Evolutionary conservation across 2,888 invertebrate genomes (phyloP).

Genomic region (Ferrisia virgata): DNA sequence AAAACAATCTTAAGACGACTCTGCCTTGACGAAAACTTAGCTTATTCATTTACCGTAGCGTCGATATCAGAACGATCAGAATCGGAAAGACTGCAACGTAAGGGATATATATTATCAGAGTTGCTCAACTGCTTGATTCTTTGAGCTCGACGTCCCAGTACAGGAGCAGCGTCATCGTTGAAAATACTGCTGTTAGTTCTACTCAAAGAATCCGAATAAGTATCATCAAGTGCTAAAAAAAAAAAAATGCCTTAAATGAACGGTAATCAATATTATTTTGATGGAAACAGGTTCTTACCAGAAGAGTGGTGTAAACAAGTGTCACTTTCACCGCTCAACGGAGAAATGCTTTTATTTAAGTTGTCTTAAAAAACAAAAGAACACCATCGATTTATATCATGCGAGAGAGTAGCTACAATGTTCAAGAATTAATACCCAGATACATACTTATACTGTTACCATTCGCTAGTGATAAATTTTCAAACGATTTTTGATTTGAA

Average conservation of each 20-base stretch:
- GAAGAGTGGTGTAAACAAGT: background rate
- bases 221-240: background rate
- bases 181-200: conserved; percentile 60
- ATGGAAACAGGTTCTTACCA: too few relatives aligned
- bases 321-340: background rate
- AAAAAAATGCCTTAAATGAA: background rate
- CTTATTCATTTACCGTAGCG: background rate
- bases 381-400: too few relatives aligned
- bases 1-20: background rate
- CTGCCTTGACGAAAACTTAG: background rate
- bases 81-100: conserved; percentile 36
- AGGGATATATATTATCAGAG: conserved; percentile 18
- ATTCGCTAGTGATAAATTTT: background rate
- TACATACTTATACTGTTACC: background rate
- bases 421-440: background rate
- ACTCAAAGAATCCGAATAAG: conserved; percentile 61
- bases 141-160: conserved; percentile 46
- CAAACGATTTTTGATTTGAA: background rate
- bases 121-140: conserved; percentile 44
- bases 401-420: too few relatives aligned
- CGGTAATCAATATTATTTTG: background rate
- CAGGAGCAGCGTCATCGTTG: conserved; percentile 59
- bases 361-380: background rate
- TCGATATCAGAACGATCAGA: conserved; percentile 44
- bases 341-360: background rate